Conservation (phyloP, 2,113 vertebrate genomes). For the Charina bottae region DNA sequence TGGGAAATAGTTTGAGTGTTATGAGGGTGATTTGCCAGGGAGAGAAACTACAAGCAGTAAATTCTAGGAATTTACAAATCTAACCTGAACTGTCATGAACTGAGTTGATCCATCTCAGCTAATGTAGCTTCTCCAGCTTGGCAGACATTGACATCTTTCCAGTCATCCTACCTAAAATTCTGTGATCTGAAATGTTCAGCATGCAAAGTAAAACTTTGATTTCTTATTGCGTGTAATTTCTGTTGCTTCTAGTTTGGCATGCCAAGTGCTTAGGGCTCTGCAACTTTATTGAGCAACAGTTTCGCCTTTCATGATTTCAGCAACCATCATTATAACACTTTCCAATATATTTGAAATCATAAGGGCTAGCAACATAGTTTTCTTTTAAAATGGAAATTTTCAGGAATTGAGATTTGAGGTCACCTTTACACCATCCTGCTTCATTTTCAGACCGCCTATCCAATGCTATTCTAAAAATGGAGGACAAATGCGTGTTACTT, state of each 20-base stretch:
- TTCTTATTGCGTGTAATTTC: not conserved
- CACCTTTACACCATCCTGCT: not conserved
- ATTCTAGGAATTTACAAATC: not conserved
- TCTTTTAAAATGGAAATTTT: not conserved
- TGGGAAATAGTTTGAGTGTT: not conserved
- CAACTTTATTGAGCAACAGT: not conserved
- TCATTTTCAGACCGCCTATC: not conserved
- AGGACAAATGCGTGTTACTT: not conserved
- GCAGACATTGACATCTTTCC: not conserved
- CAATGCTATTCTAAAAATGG: not conserved
- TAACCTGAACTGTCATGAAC: not conserved
- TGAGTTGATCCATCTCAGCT: not conserved
- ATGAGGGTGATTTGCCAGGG: not conserved
- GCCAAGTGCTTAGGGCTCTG: no score
- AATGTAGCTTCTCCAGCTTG: not conserved
- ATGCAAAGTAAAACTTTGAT: not conserved
- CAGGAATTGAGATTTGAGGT: not conserved
- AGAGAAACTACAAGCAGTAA: not conserved
- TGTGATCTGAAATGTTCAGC: not conserved
- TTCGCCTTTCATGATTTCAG: not conserved
- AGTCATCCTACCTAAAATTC: not conserved
- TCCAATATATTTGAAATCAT: not conserved
- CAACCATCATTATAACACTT: not conserved
- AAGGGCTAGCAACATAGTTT: not conserved
- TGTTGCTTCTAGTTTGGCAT: not conserved